Base-by-base conservation (phyloP, 2,888 invertebrate species). In the Ophioninae sp. region DNA sequence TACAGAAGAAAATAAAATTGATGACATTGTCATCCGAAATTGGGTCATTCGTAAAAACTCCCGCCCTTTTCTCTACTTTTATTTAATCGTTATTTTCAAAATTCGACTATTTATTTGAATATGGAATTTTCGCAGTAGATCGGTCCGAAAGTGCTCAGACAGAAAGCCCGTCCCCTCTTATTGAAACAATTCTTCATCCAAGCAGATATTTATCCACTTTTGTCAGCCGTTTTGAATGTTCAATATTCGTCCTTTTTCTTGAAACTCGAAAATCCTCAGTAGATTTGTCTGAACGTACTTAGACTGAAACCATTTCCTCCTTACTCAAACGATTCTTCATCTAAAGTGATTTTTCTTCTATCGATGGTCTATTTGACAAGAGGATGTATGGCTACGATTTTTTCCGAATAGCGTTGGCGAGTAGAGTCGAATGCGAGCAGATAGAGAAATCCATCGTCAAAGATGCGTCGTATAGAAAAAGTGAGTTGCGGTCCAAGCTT, bases 11-110 rank as follows among this genome's bases (percentile, higher is more conserved):
- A 69, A 78, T 30, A 37, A 41, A 63, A 59, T 59, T 17, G 37
- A 73, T 73, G 58, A 79, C 73, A 79, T 79, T 79, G 72, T 41
- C 44, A 59, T 17, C 69, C 22, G 51, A 30, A 75, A 61, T 68
- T 64, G 41, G 23, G 39, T 59, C 68, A 76, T 23, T 76, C 41
- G 41, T 76, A 41, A 8, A 5, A 56, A n/a, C 59, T 20, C 39
- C 22, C 41, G 23, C 37, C 6, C 44, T 61, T 23, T 69, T 13
- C 44, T 78, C 71, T 69, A 23, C 41, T 23, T 51, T n/a, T 64
- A 6, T 23, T 39, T 72, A 64, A 22, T 75, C 20, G 37, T 68
- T 8, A 30, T 65, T n/a, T 51, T 69, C 3, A 2, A 30, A 30
- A 30, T 61, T n/a, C 9, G 41, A 3, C 9, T 41, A 9, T 41